Base-by-base conservation (phyloP, 1,140 invertebrate species). In the Drosophila parvula region DNA sequence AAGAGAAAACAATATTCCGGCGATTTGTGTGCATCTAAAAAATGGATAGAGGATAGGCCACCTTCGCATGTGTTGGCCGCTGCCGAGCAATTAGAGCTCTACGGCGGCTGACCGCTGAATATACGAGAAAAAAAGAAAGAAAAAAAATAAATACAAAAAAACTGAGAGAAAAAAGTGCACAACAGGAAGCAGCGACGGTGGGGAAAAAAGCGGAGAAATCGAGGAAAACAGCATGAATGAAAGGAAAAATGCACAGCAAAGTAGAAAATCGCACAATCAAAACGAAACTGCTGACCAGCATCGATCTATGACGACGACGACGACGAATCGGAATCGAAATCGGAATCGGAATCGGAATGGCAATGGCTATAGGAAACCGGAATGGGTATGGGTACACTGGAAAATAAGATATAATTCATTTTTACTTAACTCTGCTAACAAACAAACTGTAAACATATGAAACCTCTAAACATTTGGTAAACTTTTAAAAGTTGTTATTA, bases 201-300 rank as follows among this genome's bases (percentile, higher is more conserved):
- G 22, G 60, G 61, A 43, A 71, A 71, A 61, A 47, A 53, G 50
- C 41, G 47, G 48, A 59, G 51, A 82, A 58, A 69, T 44, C 22
- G 51, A 58, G 48, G 9, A 47, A 14, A 56, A 59, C 38, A 57
- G 34, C 28, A 70, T 47, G 59, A 57, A 50, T 62, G 53, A 78
- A 64, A 57, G 28, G 79, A 78, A 61, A 76, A 81, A 65, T 86
- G 79, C 75, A 86, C 53, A 86, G 82, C 58, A 79, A 82, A 79
- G 70, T 79, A 76, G 82, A 86, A 83, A 86, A 82, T 82, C 71
- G 83, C 62, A 86, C 83, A 88, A 88, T 88, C 84, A 88, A 83
- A 89, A 74, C 55, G 84, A 88, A 88, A 86, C 71, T 86, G 82
- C 82, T 86, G 82, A 86, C 83, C 84, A 88, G 79, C 81, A 78